Evolutionary conservation across 1,140 invertebrate species (phyloP), one percentile per base, ranked within the genome.

Genomic region (Drosophila parabipectinata): DNA sequence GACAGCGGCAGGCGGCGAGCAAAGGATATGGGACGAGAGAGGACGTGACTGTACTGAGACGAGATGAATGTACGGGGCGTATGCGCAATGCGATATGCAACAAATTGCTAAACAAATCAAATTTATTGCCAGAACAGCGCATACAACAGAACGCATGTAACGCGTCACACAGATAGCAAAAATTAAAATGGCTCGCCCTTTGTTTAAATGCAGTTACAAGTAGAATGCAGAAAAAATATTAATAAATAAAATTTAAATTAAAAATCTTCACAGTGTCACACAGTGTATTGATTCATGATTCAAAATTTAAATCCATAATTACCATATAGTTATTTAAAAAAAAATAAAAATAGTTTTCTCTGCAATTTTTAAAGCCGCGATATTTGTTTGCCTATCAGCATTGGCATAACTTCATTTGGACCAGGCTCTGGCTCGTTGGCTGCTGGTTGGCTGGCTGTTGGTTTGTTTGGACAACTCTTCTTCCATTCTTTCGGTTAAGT

Each of bases 51-150:
- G 63, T 26, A 53, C 18, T 21, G 44, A 21, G 18, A 44, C 47
- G 63, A 87, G 82, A 85, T 85, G 82, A 69, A 85, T 85, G 82
- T 63, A 85, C 62, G 82, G 82, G 82, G 82, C 83, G 82, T 85
- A 85, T 88, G 79, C 83, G 82, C 82, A 87, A 77, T 87, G 83
- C 76, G 83, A 88, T 88, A 88, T 88, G 83, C 83, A 83, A 88
- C 83, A 88, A 88, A 88, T 88, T 88, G 83, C 83, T 88, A 88
- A 88, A 88, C 83, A 88, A 88, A 88, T 88, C 83, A 88, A 88
- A 88, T 88, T 88, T 88, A 88, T 88, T 88, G 83, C 83, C 54
- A 73, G 55, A 64, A 32, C 59, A 53, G 63, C 75, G 77, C 66
- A 51, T 63, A 56, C 59, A 66, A 54, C 44, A 53, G 26, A 34